phyloP scores from a whole-genome alignment of 2,888 invertebrate species.

The Ornithoptera priamus region DNA sequence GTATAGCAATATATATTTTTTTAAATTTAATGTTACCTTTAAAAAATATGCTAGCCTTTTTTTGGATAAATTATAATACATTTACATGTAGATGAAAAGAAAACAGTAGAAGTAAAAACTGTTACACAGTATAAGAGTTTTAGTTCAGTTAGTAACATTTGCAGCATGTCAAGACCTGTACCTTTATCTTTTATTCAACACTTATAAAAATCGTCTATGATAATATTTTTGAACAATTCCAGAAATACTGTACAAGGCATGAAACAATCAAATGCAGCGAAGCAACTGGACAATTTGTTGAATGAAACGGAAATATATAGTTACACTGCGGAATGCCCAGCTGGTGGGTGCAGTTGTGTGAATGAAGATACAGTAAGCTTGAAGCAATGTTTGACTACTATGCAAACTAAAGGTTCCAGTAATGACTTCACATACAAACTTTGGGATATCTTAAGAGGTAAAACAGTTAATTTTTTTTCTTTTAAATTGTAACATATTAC shows the following conservation, averaged over 20 bases:
- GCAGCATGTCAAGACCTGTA: too few relatives aligned
- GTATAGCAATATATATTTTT: constrained; percentile 38
- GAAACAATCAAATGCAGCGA: constrained; percentile 51
- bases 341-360: constrained; percentile 67
- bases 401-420: constrained; percentile 61
- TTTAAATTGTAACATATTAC: too few relatives aligned
- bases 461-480: not conserved
- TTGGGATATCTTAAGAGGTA: constrained; percentile 74
- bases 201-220: too few relatives aligned
- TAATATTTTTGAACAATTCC: constrained; percentile 30
- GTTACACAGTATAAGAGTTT: too few relatives aligned
- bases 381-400: constrained; percentile 54
- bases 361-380: constrained; percentile 62
- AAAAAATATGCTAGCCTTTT: not conserved
- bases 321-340: constrained; percentile 64
- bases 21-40: not conserved
- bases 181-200: too few relatives aligned
- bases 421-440: constrained; percentile 75
- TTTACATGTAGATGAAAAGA: too few relatives aligned
- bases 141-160: too few relatives aligned
- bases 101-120: too few relatives aligned
- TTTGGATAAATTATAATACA: too few relatives aligned
- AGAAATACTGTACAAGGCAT: constrained; percentile 53
- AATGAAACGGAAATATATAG: constrained; percentile 72
- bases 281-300: constrained; percentile 57